A percentile compares a stretch with the other conserved stretches of the same genome.
Conservation (phyloP, 2,888 invertebrate species). For the Willowsia nigromaculata region DNA sequence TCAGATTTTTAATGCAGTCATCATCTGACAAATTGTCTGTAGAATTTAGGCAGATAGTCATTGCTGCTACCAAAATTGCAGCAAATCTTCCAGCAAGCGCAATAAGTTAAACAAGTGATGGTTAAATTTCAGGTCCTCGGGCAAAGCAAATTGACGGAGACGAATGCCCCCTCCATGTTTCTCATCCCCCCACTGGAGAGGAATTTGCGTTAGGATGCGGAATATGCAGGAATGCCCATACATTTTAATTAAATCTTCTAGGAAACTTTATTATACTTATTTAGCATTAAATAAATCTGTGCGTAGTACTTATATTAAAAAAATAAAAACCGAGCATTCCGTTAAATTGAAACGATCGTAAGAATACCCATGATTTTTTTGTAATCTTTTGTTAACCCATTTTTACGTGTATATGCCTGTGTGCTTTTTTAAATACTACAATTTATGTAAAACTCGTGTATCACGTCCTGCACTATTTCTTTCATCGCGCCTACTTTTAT, state of each 20-base stretch:
- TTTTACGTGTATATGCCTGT: constrained; percentile 14
- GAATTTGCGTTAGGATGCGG: constrained; percentile 99
- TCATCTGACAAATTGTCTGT: too few relatives aligned
- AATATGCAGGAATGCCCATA: constrained; percentile 96
- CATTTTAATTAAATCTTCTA: constrained; percentile 84
- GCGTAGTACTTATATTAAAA: not conserved
- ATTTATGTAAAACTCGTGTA: not conserved
- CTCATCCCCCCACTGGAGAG: constrained; percentile 98
- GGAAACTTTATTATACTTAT: not conserved
- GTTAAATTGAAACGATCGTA: not conserved
- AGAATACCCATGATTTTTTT: not conserved
- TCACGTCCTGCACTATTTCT: constrained; percentile 31
- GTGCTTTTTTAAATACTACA: not conserved
- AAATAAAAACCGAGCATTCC: not conserved
- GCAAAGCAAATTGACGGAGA: constrained; percentile 95
- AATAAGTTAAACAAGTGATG: not conserved
- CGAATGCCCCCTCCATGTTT: constrained; percentile 96
- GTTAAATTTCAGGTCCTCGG: constrained; percentile 87
- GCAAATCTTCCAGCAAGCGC: too few relatives aligned
- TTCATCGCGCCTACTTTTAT: not conserved
- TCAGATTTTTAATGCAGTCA: too few relatives aligned
- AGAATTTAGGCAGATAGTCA: too few relatives aligned
- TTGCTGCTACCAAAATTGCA: too few relatives aligned
- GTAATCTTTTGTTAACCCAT: not conserved
- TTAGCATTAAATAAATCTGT: not conserved